These are phyloP conservation scores for Gouania willdenowi DNA, from an alignment of 2,797 vertebrate genomes.

Conservation along the genomic window DNA sequence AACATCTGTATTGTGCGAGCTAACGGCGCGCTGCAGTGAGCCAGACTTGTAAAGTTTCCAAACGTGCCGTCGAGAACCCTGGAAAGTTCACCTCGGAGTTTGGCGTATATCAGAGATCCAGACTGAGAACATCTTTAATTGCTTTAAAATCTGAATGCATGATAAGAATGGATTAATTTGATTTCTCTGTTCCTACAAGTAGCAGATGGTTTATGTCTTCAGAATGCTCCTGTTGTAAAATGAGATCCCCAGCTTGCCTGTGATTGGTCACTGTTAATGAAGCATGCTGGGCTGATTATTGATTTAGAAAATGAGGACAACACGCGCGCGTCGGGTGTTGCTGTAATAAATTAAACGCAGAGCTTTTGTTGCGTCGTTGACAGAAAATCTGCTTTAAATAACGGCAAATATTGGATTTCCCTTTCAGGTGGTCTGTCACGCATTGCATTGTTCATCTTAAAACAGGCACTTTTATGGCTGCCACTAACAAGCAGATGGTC, in stretches of 20 bases:
- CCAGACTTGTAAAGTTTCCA: slow-evolving; percentile 99
- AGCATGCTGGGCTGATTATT: slow-evolving; percentile 99
- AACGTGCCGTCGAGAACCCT: slow-evolving; percentile 93
- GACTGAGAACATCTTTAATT: slow-evolving; percentile 99
- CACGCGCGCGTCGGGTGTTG: slow-evolving; percentile 96
- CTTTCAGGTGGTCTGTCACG: slow-evolving; percentile 97
- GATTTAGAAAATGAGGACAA: slow-evolving; percentile 99
- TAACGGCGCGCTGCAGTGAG: slow-evolving; percentile 99
- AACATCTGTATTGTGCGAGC: slow-evolving; percentile 97
- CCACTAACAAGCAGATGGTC: slow-evolving; percentile 99
- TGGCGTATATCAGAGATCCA: too few species aligned
- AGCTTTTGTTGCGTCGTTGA: slow-evolving; percentile 78
- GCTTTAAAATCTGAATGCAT: slow-evolving; percentile 99
- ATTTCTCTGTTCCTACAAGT: slow-evolving; percentile 99
- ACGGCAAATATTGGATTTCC: slow-evolving; percentile 95
- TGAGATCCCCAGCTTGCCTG: slow-evolving; percentile 98
- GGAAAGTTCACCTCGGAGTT: slow-evolving; percentile 99
- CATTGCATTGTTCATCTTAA: slow-evolving; percentile 98
- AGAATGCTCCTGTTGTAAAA: slow-evolving; percentile 99
- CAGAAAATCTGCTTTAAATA: slow-evolving; percentile 90
- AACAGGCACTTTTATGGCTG: slow-evolving; percentile 97
- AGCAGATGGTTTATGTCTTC: slow-evolving; percentile 99
- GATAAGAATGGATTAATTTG: slow-evolving; percentile 99
- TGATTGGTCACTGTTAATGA: slow-evolving; percentile 99
- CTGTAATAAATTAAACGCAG: slow-evolving; percentile 98